These are phyloP conservation scores for Xestia ashworthii DNA, from an alignment of 2,888 invertebrate species.

Conservation along the genomic window DNA sequence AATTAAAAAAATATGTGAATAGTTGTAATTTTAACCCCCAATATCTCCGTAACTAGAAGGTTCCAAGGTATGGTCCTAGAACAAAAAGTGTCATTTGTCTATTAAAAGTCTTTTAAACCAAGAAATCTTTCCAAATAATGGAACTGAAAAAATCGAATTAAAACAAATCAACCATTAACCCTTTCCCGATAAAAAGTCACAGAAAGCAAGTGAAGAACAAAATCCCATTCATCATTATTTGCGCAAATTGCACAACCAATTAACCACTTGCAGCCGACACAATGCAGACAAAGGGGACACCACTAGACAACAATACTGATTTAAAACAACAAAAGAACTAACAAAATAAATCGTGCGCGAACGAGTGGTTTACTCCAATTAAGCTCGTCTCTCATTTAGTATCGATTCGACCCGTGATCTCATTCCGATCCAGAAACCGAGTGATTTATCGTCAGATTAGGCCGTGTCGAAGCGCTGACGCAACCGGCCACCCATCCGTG, in stretches of 20 bases:
- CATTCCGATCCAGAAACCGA: slow-evolving; percentile 85
- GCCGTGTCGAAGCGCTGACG: slow-evolving; percentile 84
- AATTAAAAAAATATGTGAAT: too few species aligned
- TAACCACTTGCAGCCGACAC: slow-evolving; percentile 61
- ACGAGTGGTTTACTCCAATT: slow-evolving; percentile 74
- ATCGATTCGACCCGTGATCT: slow-evolving; percentile 86
- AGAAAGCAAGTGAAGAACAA: slow-evolving; percentile 36
- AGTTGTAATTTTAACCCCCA: too few species aligned
- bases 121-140: background rate
- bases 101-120: too few species aligned
- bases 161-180: slow-evolving; percentile 18
- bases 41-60: too few species aligned
- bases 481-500: slow-evolving; percentile 86
- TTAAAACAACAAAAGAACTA: slow-evolving; percentile 64
- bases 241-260: slow-evolving; percentile 64
- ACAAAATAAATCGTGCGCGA: slow-evolving; percentile 67
- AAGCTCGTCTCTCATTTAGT: slow-evolving; percentile 79
- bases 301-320: slow-evolving; percentile 66
- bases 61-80: too few species aligned
- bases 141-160: background rate
- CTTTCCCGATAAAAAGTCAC: slow-evolving; percentile 10
- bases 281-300: slow-evolving; percentile 63
- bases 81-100: too few species aligned
- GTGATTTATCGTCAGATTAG: slow-evolving; percentile 86
- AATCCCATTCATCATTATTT: slow-evolving; percentile 51